Percentiles rank a stretch among this genome's conserved stretches.
Conservation (phyloP, 1,140 invertebrate genomes). For the Tetramorium alpestre region DNA sequence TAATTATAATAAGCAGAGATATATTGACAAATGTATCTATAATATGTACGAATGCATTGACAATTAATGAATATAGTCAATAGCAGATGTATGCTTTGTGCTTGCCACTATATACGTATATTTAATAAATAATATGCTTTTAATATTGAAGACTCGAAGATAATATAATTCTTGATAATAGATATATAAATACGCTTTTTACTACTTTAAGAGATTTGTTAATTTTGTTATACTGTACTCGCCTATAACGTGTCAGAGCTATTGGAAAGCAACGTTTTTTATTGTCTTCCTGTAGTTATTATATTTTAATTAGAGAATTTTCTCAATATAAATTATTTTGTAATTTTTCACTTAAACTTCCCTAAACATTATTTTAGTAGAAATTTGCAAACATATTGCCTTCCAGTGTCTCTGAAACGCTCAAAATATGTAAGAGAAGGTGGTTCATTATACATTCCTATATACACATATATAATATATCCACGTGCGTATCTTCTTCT, state of each 20-base stretch:
- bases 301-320: neutral
- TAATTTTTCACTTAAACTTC: neutral
- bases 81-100: constrained; percentile 25
- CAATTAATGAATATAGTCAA: constrained; percentile 34
- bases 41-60: constrained; percentile 35
- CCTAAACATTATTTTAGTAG: neutral
- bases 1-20: constrained; percentile 23
- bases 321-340: neutral
- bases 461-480: constrained; percentile 14
- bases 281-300: neutral
- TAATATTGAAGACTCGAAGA: constrained; percentile 21
- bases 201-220: neutral
- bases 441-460: constrained; percentile 34
- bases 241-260: constrained; percentile 18
- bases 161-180: constrained; percentile 22
- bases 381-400: neutral
- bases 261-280: neutral
- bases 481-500: constrained; percentile 28
- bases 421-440: constrained; percentile 5
- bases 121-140: constrained; percentile 46
- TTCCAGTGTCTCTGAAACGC: constrained; percentile 43
- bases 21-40: constrained; percentile 23
- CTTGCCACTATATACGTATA: constrained; percentile 18
- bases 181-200: constrained; percentile 31
- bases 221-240: constrained; percentile 26